Percentiles rank a stretch among this genome's conserved stretches.
phyloP scores from a whole-genome alignment of 2,113 vertebrate species.

The Rhabdomys dilectus region DNA sequence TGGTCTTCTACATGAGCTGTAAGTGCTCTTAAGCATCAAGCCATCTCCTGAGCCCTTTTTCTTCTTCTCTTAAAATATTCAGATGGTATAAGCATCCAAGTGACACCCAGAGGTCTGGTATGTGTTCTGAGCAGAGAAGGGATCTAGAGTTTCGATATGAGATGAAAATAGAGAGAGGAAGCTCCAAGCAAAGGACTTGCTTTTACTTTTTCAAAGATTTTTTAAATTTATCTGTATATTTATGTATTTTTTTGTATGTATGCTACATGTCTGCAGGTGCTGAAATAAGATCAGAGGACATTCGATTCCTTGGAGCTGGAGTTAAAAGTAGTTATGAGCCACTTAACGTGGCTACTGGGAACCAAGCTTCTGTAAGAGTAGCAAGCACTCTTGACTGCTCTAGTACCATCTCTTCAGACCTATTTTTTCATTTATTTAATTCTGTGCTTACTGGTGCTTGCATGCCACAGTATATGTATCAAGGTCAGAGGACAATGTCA shows the following conservation, averaged over 20 bases:
- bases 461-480: neutral
- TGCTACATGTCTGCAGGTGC: neutral
- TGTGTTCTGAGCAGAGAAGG: neutral
- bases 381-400: neutral
- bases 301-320: neutral
- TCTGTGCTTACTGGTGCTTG: neutral
- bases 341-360: neutral
- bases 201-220: neutral
- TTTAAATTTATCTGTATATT: neutral
- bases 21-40: neutral
- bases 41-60: neutral
- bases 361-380: neutral
- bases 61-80: slow-evolving; percentile 17
- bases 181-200: neutral
- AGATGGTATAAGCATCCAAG: neutral
- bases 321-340: neutral
- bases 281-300: neutral
- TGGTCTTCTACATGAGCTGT: neutral
- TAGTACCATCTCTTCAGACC: neutral
- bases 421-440: neutral
- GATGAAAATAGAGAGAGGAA: neutral
- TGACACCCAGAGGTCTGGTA: neutral
- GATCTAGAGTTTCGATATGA: neutral
- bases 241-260: neutral
- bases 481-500: neutral